These are phyloP conservation scores for Dendroctonus valens DNA, from an alignment of 1,140 invertebrate species.

Conservation along the genomic window DNA sequence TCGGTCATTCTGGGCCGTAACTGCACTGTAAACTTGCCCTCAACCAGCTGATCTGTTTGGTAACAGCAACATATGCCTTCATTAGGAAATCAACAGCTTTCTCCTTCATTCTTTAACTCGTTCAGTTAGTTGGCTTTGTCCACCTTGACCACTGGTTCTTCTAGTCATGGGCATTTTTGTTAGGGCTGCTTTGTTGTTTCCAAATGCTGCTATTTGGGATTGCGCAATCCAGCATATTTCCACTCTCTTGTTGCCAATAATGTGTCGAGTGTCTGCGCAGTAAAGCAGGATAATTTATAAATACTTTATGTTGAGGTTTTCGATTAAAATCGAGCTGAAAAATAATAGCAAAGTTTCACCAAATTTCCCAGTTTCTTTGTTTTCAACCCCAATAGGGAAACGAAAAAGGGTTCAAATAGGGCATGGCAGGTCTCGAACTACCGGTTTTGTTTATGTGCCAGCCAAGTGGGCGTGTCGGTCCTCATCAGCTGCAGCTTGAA, in stretches of 20 bases:
- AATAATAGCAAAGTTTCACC: not conserved
- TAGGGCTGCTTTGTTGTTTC: constrained; percentile 10
- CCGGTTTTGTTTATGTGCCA: constrained; percentile 47
- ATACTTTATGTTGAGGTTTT: constrained; percentile 24
- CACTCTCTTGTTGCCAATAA: constrained; percentile 36
- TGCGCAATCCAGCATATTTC: constrained; percentile 38
- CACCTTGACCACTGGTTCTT: constrained; percentile 10
- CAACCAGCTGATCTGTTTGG: not conserved
- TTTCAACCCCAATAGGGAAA: not conserved
- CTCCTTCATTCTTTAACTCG: too few relatives aligned
- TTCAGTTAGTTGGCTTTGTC: not conserved
- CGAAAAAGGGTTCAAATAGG: constrained; percentile 4
- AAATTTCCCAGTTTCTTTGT: not conserved
- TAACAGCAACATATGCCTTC: constrained; percentile 4
- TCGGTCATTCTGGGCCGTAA: not conserved
- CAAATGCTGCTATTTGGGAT: constrained; percentile 28
- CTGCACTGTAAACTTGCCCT: too few relatives aligned
- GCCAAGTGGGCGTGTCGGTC: constrained; percentile 45
- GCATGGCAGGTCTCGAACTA: constrained; percentile 24
- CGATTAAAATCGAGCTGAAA: not conserved
- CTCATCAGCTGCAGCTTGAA: constrained; percentile 40
- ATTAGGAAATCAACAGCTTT: too few relatives aligned
- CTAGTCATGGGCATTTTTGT: too few relatives aligned
- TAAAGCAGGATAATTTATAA: constrained; percentile 27
- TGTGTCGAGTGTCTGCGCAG: constrained; percentile 35